These are phyloP conservation scores for Drosophila truncata DNA, from an alignment of 1,140 invertebrate genomes.

Conservation along the genomic window DNA sequence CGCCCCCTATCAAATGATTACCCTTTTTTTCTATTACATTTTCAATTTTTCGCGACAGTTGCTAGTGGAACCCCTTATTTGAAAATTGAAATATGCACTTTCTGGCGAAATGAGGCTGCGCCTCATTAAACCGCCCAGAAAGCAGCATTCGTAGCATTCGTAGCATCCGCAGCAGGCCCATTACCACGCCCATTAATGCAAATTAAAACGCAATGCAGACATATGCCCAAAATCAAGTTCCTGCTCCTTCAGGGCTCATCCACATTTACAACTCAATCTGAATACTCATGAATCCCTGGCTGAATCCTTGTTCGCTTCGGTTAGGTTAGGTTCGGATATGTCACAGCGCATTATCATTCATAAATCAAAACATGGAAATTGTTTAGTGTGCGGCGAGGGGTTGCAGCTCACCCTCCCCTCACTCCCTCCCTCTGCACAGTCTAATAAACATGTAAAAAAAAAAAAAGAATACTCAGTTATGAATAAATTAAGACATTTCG, in stretches of 20 bases:
- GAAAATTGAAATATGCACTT: constrained; percentile 14
- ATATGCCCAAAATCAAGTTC: constrained; percentile 70
- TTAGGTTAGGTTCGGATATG: constrained; percentile 60
- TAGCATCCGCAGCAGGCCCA: constrained; percentile 42
- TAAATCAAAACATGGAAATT: constrained; percentile 84
- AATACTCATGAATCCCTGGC: neutral
- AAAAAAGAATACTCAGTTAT: constrained; percentile 51
- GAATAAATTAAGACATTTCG: constrained; percentile 81
- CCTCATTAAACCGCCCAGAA: constrained; percentile 65
- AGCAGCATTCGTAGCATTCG: constrained; percentile 14
- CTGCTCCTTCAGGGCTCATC: constrained; percentile 12
- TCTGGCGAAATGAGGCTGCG: constrained; percentile 42
- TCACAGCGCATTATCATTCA: constrained; percentile 84
- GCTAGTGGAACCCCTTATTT: constrained; percentile 23
- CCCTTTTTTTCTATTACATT: constrained; percentile 28
- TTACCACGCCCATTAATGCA: constrained; percentile 84
- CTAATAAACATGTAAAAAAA: constrained; percentile 75
- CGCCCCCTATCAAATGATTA: constrained; percentile 42
- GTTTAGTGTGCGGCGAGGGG: constrained; percentile 38
- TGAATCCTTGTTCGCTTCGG: constrained; percentile 8
- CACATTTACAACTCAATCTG: constrained; percentile 4
- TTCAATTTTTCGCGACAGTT: constrained; percentile 57
- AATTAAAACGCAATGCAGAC: constrained; percentile 82
- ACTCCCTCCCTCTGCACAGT: constrained; percentile 22
- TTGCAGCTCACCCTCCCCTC: constrained; percentile 22